A percentile compares a stretch with the other conserved stretches of the same genome.
phyloP scores from a whole-genome alignment of 2,888 invertebrate species.

The Therioaphis trifolii region DNA sequence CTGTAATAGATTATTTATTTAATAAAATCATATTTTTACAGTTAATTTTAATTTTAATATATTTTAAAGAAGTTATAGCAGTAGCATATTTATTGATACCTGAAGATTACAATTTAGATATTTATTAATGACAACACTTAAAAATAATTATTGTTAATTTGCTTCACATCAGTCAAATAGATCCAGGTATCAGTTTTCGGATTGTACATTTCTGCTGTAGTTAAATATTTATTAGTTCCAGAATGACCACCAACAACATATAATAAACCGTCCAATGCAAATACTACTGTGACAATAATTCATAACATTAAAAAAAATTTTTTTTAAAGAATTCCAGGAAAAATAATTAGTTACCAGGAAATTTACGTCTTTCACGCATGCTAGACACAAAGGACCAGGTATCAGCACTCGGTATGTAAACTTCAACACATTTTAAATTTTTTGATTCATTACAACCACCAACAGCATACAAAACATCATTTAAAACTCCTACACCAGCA shows the following conservation, averaged over 20 bases:
- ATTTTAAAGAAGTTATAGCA: too few relatives aligned
- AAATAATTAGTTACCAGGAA: conserved; percentile 78
- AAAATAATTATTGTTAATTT: too few relatives aligned
- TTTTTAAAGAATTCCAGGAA: background rate
- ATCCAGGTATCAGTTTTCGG: conserved; percentile 89
- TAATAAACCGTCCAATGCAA: conserved; percentile 83
- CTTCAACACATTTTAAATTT: conserved; percentile 92
- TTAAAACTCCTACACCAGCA: conserved; percentile 90
- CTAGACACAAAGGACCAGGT: conserved; percentile 85
- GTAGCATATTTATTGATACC: too few relatives aligned
- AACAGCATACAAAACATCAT: conserved; percentile 90
- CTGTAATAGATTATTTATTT: too few relatives aligned
- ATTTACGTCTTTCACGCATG: conserved; percentile 89
- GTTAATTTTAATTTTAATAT: too few relatives aligned
- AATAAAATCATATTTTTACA: too few relatives aligned
- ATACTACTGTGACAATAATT: conserved; percentile 74
- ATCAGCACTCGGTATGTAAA: conserved; percentile 81
- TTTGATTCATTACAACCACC: conserved; percentile 96
- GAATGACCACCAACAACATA: conserved; percentile 97
- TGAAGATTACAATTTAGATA: too few relatives aligned
- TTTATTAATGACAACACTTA: too few relatives aligned
- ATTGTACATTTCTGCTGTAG: conserved; percentile 92
- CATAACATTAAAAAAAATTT: background rate
- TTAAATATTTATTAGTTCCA: conserved; percentile 89
- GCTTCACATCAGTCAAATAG: too few relatives aligned